Percentiles rank a stretch among this genome's conserved stretches.
phyloP scores from a whole-genome alignment of 2,797 vertebrate species.

The Poeciliopsis infans region DNA sequence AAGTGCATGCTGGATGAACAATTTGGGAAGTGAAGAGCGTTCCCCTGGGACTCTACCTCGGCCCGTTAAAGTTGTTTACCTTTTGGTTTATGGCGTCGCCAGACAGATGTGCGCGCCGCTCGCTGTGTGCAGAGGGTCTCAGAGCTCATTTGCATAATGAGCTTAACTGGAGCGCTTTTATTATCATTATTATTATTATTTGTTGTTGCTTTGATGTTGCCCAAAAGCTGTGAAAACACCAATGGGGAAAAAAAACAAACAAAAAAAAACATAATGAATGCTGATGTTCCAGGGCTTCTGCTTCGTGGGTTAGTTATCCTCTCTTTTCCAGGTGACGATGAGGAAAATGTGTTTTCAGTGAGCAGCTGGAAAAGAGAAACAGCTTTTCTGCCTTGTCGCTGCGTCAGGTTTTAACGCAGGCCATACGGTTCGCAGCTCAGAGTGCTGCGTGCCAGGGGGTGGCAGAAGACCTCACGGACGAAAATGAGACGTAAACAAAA shows the following conservation, averaged over 20 bases:
- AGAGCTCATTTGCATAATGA: constrained; percentile 66
- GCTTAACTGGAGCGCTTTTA: constrained; percentile 38
- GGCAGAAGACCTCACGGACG: not conserved
- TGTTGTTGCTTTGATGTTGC: constrained; percentile 57
- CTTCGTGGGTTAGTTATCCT: not conserved
- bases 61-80: constrained; percentile 55
- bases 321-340: not conserved
- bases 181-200: not conserved
- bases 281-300: constrained; percentile 12
- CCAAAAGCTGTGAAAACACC: constrained; percentile 32
- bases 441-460: not conserved
- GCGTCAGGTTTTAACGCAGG: not conserved
- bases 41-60: constrained; percentile 2
- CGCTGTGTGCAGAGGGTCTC: constrained; percentile 14
- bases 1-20: not conserved
- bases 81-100: constrained; percentile 40
- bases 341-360: not conserved
- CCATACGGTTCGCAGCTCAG: not conserved
- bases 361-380: not conserved
- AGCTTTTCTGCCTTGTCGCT: not conserved
- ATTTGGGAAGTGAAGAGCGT: not conserved
- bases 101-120: constrained; percentile 27
- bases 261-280: not conserved
- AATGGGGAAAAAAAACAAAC: not conserved
- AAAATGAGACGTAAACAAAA: not conserved